Base-by-base conservation (phyloP, 2,888 invertebrate species). In the Polymixis lichenea region DNA sequence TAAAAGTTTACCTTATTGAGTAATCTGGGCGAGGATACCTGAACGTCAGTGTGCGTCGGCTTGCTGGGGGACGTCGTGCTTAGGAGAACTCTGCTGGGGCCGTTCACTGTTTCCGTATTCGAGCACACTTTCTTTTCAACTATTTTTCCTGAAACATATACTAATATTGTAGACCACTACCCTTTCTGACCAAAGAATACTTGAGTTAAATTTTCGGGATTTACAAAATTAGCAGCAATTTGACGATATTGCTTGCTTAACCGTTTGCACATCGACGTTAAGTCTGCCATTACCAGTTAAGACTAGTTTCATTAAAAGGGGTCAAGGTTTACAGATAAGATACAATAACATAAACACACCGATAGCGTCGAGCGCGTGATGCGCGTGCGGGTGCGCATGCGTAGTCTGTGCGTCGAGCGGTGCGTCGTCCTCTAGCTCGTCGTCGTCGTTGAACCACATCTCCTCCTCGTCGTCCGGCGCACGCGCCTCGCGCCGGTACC, bases 371-470 rank as follows among this genome's bases (percentile, higher is more conserved):
- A 97, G 94, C 86, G 97, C 95, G 87, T 96, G 96, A 64, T 90
- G 92, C 82, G 93, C 78, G 77, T 91, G 93, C 53, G 93, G 85
- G 72, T 92, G 94, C 72, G 93, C 86, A 77, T 92, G 94, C 85
- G 92, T 80, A 83, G 91, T 92, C 77, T 72, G 87, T 49, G 95
- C 90, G 90, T 93, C 96, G 58, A 96, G 92, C 88, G 93, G 97
- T 92, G 97, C 97, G 82, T 98, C 98, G 91, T 99, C 99, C 81
- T 98, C 98, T 84, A 98, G 98, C 92, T 99, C 99, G 92, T 99
- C 99, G 86, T 99, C 99, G 90, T 99, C 99, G 92, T 99, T 99
- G 95, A 99, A 99, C 99, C 99, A 99, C 98, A 99, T 98, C 96
- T 99, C 99, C 92, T 99, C 99, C 89, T 99, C 99, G 92, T 99